Conservation (phyloP, 2,888 invertebrate genomes). For the Spialia ferax region DNA sequence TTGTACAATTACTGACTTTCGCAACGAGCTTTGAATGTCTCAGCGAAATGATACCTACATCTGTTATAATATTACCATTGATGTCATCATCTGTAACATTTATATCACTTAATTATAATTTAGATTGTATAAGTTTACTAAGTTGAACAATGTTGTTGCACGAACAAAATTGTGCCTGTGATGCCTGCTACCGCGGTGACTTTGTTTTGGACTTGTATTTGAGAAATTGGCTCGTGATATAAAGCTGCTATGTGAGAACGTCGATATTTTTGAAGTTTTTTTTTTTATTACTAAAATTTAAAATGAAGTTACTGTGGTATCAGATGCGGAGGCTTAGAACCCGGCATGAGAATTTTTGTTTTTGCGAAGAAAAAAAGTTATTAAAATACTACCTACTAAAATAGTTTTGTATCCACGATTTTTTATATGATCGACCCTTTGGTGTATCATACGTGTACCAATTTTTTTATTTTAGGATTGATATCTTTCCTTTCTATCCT, state of each 20-base stretch:
- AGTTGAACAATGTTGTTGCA: background rate
- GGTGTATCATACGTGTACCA: no score
- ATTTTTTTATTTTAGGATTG: no score
- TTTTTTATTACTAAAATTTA: background rate
- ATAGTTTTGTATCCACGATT: no score
- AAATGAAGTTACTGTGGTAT: constrained; percentile 1
- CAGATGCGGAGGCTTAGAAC: background rate
- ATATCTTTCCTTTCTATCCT: no score
- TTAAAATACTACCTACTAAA: no score
- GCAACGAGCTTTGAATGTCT: no score
- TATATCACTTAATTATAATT: background rate
- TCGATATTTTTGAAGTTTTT: background rate
- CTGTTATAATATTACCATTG: no score
- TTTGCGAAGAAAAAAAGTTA: background rate
- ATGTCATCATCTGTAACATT: background rate
- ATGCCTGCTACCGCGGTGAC: background rate
- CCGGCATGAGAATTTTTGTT: background rate
- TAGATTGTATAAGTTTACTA: background rate
- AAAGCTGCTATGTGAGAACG: background rate
- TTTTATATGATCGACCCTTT: no score
- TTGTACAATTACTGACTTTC: no score
- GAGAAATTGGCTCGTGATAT: background rate
- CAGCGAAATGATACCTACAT: no score
- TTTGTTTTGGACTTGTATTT: background rate
- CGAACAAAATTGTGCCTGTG: background rate